A percentile compares a stretch with the other conserved stretches of the same genome.
These are phyloP conservation scores for Amblyjoppa proteus DNA, from an alignment of 2,888 invertebrate species.

Conservation along the genomic window DNA sequence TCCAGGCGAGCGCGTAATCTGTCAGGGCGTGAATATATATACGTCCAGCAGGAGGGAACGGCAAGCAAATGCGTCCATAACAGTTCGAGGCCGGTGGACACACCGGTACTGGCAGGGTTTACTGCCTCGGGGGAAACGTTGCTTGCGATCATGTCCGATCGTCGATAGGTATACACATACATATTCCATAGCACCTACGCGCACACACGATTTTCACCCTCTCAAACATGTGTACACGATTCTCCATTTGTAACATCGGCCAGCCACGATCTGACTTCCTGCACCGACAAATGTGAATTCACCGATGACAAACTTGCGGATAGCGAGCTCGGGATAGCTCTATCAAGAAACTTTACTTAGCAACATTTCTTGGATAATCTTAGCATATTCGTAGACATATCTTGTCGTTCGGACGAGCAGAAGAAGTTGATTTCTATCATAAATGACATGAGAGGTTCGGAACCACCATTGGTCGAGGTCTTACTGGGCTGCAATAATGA, in stretches of 20 bases:
- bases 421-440: neutral
- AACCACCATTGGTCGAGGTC: neutral
- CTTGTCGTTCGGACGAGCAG: neutral
- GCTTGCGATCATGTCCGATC: constrained; percentile 73
- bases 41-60: constrained; percentile 60
- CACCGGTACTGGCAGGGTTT: constrained; percentile 67
- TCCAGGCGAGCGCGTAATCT: constrained; percentile 72
- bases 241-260: neutral
- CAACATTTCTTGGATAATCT: neutral
- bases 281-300: neutral
- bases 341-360: neutral
- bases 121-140: constrained; percentile 72
- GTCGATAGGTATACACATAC: constrained; percentile 56
- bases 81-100: constrained; percentile 62
- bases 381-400: neutral
- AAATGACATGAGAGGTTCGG: neutral
- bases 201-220: constrained; percentile 8
- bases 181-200: constrained; percentile 13
- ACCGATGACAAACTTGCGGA: neutral
- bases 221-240: neutral
- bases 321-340: neutral
- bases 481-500: neutral
- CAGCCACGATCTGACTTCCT: constrained; percentile 1
- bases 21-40: constrained; percentile 73
- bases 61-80: constrained; percentile 73